Conservation (phyloP, 2,888 invertebrate species). For the Silvanus unidentatus region DNA sequence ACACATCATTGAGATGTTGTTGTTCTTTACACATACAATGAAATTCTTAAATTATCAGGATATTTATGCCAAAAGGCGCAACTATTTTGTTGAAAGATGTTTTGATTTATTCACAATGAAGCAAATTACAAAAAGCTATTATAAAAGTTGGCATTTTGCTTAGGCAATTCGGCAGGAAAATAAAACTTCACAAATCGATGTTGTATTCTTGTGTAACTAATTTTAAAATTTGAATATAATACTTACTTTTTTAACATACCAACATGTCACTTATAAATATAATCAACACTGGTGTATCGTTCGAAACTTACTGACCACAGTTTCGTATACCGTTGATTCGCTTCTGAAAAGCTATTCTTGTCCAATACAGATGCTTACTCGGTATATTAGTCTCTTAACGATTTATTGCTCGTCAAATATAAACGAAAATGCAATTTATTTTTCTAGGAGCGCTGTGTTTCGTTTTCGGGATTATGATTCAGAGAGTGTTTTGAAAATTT, state of each 20-base stretch:
- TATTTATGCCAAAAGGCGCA: too few relatives aligned
- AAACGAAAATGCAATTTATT: too few relatives aligned
- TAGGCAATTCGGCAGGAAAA: too few relatives aligned
- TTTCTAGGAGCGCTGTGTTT: too few relatives aligned
- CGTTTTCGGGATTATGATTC: too few relatives aligned
- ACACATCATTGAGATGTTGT: neutral
- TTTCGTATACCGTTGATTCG: slow-evolving; percentile 22
- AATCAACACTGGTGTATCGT: slow-evolving; percentile 30
- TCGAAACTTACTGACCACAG: slow-evolving; percentile 23
- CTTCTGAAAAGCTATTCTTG: slow-evolving; percentile 28
- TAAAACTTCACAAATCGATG: neutral
- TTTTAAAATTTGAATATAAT: neutral
- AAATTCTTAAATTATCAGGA: too few relatives aligned
- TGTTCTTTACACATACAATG: neutral
- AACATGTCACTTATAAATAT: slow-evolving; percentile 32
- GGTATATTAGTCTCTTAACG: too few relatives aligned
- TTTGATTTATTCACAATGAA: neutral
- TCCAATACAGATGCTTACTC: slow-evolving; percentile 1
- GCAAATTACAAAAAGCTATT: too few relatives aligned
- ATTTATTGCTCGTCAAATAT: too few relatives aligned
- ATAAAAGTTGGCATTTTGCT: too few relatives aligned
- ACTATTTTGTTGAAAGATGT: neutral
- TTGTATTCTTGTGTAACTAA: neutral
- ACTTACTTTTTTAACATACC: slow-evolving; percentile 20
- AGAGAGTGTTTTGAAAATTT: too few relatives aligned